Evolutionary conservation across 2,888 invertebrate genomes (phyloP).

Genomic region (Luffia ferchaultella): DNA sequence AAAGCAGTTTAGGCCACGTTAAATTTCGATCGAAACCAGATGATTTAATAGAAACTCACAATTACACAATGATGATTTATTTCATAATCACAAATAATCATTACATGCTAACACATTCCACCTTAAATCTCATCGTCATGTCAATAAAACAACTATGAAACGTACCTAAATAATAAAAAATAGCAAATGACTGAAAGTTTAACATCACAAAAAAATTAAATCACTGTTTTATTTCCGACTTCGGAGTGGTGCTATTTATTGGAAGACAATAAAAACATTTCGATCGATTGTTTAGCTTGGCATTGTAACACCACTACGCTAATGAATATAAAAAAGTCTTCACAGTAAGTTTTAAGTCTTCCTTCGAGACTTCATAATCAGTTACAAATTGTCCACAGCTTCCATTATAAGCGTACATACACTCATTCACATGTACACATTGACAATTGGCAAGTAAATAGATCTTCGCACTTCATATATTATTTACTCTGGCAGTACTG

Average conservation of each 20-base stretch:
- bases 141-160: slow-evolving; percentile 24
- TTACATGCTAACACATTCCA: slow-evolving; percentile 49
- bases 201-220: slow-evolving; percentile 37
- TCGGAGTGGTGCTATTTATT: slow-evolving; percentile 44
- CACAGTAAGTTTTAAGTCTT: background rate
- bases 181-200: slow-evolving; percentile 41
- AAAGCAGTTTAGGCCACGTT: too few species aligned
- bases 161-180: background rate
- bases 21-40: too few species aligned
- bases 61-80: slow-evolving; percentile 49
- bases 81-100: slow-evolving; percentile 49
- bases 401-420: too few species aligned
- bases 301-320: background rate
- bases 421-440: too few species aligned
- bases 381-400: background rate
- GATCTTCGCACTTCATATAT: too few species aligned
- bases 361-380: background rate
- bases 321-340: background rate
- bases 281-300: slow-evolving; percentile 19
- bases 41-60: background rate
- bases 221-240: slow-evolving; percentile 23
- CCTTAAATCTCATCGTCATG: slow-evolving; percentile 40
- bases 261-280: slow-evolving; percentile 48
- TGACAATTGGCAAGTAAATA: too few species aligned
- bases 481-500: too few species aligned